Conservation (phyloP, 2,888 invertebrate genomes). For the Synanthedon tipuliformis region DNA sequence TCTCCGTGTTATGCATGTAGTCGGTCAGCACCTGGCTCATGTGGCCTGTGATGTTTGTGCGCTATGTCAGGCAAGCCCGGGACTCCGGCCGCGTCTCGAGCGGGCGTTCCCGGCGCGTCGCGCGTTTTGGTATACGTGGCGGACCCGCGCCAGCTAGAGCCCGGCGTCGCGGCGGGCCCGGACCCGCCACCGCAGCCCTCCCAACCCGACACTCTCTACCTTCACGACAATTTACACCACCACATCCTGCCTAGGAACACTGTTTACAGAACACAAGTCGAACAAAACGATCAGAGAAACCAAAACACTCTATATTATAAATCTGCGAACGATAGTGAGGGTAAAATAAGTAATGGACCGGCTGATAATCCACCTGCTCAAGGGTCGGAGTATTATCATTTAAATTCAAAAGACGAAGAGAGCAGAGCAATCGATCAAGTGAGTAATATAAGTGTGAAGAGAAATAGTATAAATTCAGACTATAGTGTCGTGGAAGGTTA, state of each 20-base stretch:
- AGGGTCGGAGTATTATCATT: constrained; percentile 40
- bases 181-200: constrained; percentile 27
- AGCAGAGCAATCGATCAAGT: constrained; percentile 22
- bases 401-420: constrained; percentile 33
- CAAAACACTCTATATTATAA: constrained; percentile 34
- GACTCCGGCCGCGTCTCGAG: constrained; percentile 72
- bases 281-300: constrained; percentile 32
- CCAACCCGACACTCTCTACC: constrained; percentile 27
- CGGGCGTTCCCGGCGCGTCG: constrained; percentile 60
- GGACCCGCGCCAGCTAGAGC: constrained; percentile 65
- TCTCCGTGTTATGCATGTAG: constrained; percentile 45
- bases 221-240: constrained; percentile 36
- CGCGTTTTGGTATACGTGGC: constrained; percentile 68
- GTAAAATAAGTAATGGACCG: constrained; percentile 30
- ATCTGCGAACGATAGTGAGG: constrained; percentile 33
- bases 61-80: constrained; percentile 85
- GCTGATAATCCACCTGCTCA: constrained; percentile 24
- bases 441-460: constrained; percentile 25
- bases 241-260: constrained; percentile 29
- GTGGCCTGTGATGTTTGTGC: constrained; percentile 78
- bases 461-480: constrained; percentile 28
- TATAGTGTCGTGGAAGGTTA: constrained; percentile 39
- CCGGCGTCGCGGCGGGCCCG: constrained; percentile 48
- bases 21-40: constrained; percentile 53
- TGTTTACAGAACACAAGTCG: constrained; percentile 30